Base-by-base conservation (phyloP, 2,888 invertebrate species). In the Digitonthophagus gazella region DNA sequence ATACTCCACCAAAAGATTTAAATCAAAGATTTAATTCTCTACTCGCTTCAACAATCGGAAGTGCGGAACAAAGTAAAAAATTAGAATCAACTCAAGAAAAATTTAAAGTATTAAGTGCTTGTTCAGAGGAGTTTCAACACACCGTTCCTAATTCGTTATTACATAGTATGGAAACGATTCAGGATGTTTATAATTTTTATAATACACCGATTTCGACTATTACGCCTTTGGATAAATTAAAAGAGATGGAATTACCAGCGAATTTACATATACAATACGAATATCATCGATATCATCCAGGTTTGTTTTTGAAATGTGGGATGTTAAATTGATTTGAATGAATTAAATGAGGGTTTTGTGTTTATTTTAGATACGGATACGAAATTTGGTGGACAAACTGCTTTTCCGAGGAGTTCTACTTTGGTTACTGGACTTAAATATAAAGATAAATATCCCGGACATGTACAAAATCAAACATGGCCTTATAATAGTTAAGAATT, bases 241-340 rank as follows among this genome's bases (percentile, higher is more conserved):
- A 86, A 71, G 86, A 84, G 70, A 86, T 89, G 78, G 89, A 95
- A 28, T 82, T 97, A 65, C 97, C 97, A 0, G 90, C 91, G 77
- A 98, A 98, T 84, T 82, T 98, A 19, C 91, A 96, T 80, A 86
- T 97, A 2, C 91, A 93, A 79, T 85, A 89, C 70, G 91, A 97
- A 63, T 93, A 93, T 80, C 80, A 91, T 58, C 85, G 96, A 68
- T 97, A 95, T 82, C 88, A 95, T 84, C 94, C 96, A 73, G 91
- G 92, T 91, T 75, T 22, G 3, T 22, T 22, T 22, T 22, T 2
- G 1, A 22, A 22, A 22, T 22, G n/a, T n/a, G n/a, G n/a, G n/a
- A n/a, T n/a, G n/a, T n/a, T n/a, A n/a, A n/a, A n/a, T n/a, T n/a
- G n/a, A n/a, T n/a, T n/a, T n/a, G n/a, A n/a, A n/a, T n/a, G n/a